These are phyloP conservation scores for Ptychochromis oligacanthus DNA, from an alignment of 2,113 vertebrate genomes.

Conservation along the genomic window DNA sequence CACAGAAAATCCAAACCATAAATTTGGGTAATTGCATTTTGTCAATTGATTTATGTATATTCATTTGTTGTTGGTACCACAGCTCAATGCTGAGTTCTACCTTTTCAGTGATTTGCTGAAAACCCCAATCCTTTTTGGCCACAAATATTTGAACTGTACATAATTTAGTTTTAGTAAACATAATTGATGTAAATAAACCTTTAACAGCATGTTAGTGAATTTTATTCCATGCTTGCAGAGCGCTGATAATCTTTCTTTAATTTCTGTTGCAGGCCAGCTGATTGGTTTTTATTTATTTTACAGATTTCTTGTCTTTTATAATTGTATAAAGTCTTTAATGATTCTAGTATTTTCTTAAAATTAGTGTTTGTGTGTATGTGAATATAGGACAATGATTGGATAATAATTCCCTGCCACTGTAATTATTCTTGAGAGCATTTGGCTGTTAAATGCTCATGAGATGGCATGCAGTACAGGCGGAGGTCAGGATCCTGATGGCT, in stretches of 20 bases:
- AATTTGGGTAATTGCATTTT: constrained; percentile 43
- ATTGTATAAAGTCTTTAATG: background rate
- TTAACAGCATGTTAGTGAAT: background rate
- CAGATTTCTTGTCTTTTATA: background rate
- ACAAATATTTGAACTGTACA: background rate
- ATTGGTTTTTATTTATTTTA: background rate
- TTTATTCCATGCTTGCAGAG: no score
- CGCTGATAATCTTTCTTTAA: background rate
- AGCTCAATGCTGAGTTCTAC: constrained; percentile 9
- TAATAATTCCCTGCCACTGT: constrained; percentile 23
- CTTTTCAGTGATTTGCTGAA: constrained; percentile 1
- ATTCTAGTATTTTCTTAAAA: background rate
- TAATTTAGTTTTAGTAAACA: no score
- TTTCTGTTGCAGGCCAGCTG: background rate
- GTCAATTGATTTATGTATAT: constrained; percentile 55
- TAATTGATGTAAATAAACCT: background rate
- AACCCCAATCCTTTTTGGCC: background rate
- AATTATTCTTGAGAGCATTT: constrained; percentile 29
- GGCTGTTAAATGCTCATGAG: constrained; percentile 29
- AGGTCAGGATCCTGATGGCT: constrained; percentile 30
- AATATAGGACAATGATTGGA: background rate
- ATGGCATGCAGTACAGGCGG: background rate
- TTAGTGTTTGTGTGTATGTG: background rate
- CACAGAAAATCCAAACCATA: constrained; percentile 42
- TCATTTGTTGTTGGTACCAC: constrained; percentile 4